Conservation (phyloP, 2,797 vertebrate genomes). For the Muscicapa comitata region DNA sequence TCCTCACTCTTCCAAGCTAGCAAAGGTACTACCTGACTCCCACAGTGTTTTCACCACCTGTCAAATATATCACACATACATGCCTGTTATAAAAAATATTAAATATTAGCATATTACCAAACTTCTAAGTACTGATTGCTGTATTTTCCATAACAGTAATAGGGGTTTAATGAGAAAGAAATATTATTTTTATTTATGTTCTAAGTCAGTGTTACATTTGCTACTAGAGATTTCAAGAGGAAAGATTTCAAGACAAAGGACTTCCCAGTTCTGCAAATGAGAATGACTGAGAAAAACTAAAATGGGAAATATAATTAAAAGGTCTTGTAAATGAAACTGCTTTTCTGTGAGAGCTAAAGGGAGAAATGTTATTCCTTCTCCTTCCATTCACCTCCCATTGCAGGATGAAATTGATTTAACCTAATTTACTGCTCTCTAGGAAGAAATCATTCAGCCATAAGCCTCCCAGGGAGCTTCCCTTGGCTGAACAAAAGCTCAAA, state of each 20-base stretch:
- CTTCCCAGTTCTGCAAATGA: not conserved
- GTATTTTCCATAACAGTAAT: not conserved
- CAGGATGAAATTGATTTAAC: conserved; percentile 60
- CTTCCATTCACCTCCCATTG: not conserved
- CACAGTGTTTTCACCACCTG: conserved; percentile 26
- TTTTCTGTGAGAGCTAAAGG: not conserved
- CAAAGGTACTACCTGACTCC: conserved; percentile 11
- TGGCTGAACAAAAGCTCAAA: conserved; percentile 70
- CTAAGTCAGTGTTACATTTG: not conserved
- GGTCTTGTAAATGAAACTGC: not conserved
- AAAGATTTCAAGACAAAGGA: not conserved
- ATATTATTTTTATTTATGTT: not conserved
- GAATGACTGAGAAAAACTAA: not conserved
- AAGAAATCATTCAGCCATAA: conserved; percentile 61
- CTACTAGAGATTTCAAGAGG: not conserved
- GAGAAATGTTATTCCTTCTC: not conserved
- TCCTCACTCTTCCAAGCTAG: not conserved
- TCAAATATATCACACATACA: not conserved
- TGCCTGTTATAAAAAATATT: not conserved
- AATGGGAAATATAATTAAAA: not conserved
- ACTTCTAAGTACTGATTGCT: not conserved
- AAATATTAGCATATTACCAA: not conserved
- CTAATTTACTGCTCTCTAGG: conserved; percentile 71
- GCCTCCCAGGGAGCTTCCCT: conserved; percentile 61
- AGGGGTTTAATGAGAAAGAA: not conserved